Percentiles rank a stretch among this genome's conserved stretches.
These are phyloP conservation scores for Mobula birostris DNA, from an alignment of 2,113 vertebrate genomes.

Conservation along the genomic window DNA sequence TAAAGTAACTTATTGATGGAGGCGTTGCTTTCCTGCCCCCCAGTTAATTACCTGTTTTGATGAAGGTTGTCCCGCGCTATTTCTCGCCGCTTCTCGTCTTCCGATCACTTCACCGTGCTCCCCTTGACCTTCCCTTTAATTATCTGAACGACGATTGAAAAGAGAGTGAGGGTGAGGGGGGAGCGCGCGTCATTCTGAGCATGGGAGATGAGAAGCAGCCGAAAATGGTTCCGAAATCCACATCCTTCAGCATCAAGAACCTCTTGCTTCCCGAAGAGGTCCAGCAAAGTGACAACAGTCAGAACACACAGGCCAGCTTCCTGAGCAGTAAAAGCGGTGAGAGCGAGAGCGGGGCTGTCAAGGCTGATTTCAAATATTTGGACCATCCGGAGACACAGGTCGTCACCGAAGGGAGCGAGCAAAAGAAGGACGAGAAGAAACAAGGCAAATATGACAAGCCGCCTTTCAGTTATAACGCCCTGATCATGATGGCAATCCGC, in stretches of 20 bases:
- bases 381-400: constrained; percentile 48
- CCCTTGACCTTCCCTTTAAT: background rate
- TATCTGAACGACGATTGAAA: background rate
- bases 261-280: constrained; percentile 55
- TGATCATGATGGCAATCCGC: constrained; percentile 72
- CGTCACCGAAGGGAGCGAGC: constrained; percentile 43
- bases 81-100: background rate
- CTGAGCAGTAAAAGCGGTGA: background rate
- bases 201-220: constrained; percentile 60
- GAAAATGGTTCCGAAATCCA: constrained; percentile 57
- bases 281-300: constrained; percentile 50
- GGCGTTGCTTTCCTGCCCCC: background rate
- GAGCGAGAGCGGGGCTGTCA: background rate
- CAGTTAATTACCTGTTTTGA: constrained; percentile 27
- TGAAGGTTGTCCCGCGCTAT: constrained; percentile 7
- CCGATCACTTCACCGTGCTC: background rate
- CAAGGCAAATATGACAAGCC: constrained; percentile 64
- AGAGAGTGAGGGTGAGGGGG: background rate
- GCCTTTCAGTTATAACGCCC: constrained; percentile 69
- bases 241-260: constrained; percentile 68
- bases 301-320: constrained; percentile 41
- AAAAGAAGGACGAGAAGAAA: constrained; percentile 42
- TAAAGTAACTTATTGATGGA: constrained; percentile 34
- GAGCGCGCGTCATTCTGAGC: constrained; percentile 39
- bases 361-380: constrained; percentile 51